Conservation (phyloP, 2,113 vertebrate species). For the Centrocercus urophasianus region DNA sequence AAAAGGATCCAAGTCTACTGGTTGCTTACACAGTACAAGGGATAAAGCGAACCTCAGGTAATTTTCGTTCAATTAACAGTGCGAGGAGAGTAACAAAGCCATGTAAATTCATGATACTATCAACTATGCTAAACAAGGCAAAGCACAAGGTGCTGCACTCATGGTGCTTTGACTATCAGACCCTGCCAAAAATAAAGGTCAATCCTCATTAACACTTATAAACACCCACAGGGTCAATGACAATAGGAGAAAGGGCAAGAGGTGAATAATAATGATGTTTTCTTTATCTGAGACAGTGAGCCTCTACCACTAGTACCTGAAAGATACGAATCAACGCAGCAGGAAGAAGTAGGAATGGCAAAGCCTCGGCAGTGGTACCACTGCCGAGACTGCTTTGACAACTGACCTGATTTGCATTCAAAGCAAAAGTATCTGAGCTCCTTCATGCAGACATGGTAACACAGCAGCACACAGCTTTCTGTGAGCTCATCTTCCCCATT, state of each 20-base stretch:
- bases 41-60: not conserved
- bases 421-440: not conserved
- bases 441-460: not conserved
- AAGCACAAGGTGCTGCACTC: not conserved
- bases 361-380: not conserved
- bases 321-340: not conserved
- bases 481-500: not conserved
- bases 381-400: not conserved
- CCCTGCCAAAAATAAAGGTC: not conserved
- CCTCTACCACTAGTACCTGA: not conserved
- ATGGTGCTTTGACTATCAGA: not conserved
- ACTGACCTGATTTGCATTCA: constrained; percentile 43
- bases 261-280: not conserved
- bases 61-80: not conserved
- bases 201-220: not conserved
- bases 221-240: not conserved
- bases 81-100: not conserved
- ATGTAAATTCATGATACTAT: not conserved
- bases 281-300: not conserved
- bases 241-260: not conserved
- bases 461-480: not conserved
- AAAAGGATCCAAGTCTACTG: not conserved
- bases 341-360: not conserved
- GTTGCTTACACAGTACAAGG: not conserved
- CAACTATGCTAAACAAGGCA: not conserved